Base-by-base conservation (phyloP, 1,140 invertebrate genomes). In the Pseudomyrmex concolor region DNA sequence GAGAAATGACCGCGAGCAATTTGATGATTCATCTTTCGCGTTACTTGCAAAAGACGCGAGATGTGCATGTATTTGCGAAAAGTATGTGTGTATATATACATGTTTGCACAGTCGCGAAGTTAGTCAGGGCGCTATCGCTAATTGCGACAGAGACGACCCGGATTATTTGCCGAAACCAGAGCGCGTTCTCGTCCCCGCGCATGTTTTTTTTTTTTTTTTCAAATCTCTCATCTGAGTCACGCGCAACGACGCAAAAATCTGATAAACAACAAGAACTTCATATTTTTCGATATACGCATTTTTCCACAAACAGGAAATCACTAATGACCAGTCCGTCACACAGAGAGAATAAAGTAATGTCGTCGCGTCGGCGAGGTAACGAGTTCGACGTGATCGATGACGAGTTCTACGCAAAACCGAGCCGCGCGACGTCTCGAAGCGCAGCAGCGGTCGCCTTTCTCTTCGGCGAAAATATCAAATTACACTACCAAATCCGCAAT, bases 201-300 rank as follows among this genome's bases (percentile, higher is more conserved):
- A 5, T 43, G 22, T 25, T 25, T 25, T 25, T 7, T 43, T 15
- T 9, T 51, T 2, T 19, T 5, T 48, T 59, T 70, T 45, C 12
- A 0, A 25, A 17, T 7, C 43, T 68, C 15, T 13, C 34, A 43
- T 70, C 76, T 70, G 76, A 80, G 63, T 80, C 76, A 70, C 54
- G 54, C 76, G 15, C 71, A 51, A 80, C 76, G 66, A 59, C 19
- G 66, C 55, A 59, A 71, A 71, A 80, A 57, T 70, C 76, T 71
- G 76, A 80, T 80, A 80, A 80, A 80, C 64, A 66, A 59, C 64
- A 66, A 59, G 64, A n/a, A 67, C 76, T 64, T 78, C 76, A 59
- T 71, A 71, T 80, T 66, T 71, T 43, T 19, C 64, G 54, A 78
- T 70, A 78, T 70, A 68, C 34, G 34, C 34, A 68, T 78, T 48